Conservation (phyloP, 2,888 invertebrate species). For the Metallyticus violacea region DNA sequence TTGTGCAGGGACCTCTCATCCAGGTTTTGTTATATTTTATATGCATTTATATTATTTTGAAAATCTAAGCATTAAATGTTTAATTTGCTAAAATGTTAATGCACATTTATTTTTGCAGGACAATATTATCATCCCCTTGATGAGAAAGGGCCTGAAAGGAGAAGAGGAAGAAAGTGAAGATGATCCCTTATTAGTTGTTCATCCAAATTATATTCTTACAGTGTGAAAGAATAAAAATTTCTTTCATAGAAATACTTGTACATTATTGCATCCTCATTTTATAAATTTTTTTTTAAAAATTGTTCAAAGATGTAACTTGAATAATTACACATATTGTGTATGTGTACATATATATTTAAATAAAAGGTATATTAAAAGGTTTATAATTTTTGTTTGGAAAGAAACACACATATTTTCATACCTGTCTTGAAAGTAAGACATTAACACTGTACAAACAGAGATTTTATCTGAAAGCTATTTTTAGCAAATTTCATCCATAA, state of each 20-base stretch:
- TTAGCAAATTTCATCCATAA: too few relatives aligned
- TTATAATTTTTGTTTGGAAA: too few relatives aligned
- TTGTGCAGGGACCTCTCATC: neutral
- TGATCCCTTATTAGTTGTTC: constrained; percentile 87
- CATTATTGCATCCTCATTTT: neutral
- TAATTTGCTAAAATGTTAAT: constrained; percentile 17
- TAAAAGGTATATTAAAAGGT: neutral
- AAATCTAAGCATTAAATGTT: constrained; percentile 18
- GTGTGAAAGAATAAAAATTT: neutral
- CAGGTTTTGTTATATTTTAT: neutral
- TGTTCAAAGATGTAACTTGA: neutral
- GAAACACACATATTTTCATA: too few relatives aligned
- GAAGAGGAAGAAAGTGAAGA: constrained; percentile 49
- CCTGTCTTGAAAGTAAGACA: too few relatives aligned
- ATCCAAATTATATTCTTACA: constrained; percentile 92
- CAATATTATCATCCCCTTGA: constrained; percentile 77
- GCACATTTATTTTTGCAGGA: constrained; percentile 57
- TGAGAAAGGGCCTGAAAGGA: constrained; percentile 54
- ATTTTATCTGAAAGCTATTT: too few relatives aligned
- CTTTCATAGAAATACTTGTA: neutral
- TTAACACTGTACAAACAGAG: too few relatives aligned
- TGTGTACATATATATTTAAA: neutral
- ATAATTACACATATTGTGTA: neutral
- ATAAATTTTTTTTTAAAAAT: neutral
- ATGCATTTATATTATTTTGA: constrained; percentile 4